Base-by-base conservation (phyloP, 2,113 vertebrate species). In the Cynoglossus semilaevis region DNA sequence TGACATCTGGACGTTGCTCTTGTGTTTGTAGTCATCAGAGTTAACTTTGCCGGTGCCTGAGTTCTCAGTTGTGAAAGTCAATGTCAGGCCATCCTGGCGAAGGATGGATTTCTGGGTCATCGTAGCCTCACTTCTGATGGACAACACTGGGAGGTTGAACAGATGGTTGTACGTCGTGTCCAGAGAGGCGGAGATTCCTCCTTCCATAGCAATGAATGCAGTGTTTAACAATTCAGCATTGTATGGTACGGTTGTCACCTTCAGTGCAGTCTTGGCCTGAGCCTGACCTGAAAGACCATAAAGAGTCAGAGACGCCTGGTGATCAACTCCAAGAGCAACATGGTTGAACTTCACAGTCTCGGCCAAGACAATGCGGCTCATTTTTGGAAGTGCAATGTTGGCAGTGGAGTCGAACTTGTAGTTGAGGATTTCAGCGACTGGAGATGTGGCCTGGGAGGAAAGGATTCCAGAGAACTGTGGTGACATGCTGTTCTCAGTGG, bases 271-370 rank as follows among this genome's bases (percentile, higher is more conserved):
- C 74, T 89, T 89, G 51, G 89, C 85, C 75, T 88, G 87, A 54
- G 88, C 91, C 66, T 91, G 84, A 44, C 91, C 62, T 1, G 88
- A 85, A 45, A 73, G 71, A 51, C 83, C 84, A 67, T 85, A 87
- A 74, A 94, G 83, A 9, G 80, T 59, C 5, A 94, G 40, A 79
- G 90, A 88, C 54, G 74, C 87, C 14, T 67, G 81, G 55, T 96
- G 95, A 34, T 94, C 89, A 67, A 90, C 67, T 70, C 79, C 85
- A 52, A 95, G 51, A 67, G 87, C 82, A 36, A 15, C 58, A 65
- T 93, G 88, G 29, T 77, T 88, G n/a, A 95, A 74, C 19, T 85
- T 93, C 42, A 95, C 0, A 0, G 77, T 92, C 77, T 96, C 93
- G 69, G 86, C 91, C 38, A 96, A 16, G 50, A 89, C 61, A 46